Percentiles rank a stretch among this genome's conserved stretches.
Conservation (phyloP, 2,797 vertebrate species). For the Threskiornis aethiopicus region DNA sequence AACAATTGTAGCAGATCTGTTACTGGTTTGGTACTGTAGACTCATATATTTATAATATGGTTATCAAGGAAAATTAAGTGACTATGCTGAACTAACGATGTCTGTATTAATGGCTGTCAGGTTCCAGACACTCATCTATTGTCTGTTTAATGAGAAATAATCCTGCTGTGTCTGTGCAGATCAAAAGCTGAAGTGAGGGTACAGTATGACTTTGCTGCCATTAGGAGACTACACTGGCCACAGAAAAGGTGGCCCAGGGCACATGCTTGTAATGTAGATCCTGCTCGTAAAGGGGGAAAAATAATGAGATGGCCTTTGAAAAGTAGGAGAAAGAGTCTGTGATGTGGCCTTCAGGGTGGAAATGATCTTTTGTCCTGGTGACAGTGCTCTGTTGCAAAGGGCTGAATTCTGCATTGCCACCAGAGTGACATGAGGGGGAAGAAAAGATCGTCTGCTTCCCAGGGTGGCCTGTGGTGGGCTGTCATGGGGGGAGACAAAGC, state of each 20-base stretch:
- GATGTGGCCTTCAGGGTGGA: not conserved
- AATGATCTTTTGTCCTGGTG: not conserved
- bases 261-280: not conserved
- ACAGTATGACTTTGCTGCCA: not conserved
- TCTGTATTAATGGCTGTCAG: not conserved
- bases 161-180: not conserved
- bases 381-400: not conserved
- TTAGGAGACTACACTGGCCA: not conserved
- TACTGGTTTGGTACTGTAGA: not conserved
- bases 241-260: not conserved
- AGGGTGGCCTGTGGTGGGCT: not conserved
- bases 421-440: not conserved
- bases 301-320: not conserved
- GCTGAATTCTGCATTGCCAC: not conserved
- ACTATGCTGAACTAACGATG: not conserved
- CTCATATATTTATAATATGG: not conserved
- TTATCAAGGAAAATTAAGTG: slow-evolving; percentile 33
- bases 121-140: not conserved
- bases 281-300: not conserved
- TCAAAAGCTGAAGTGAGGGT: not conserved
- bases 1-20: not conserved
- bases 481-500: not conserved
- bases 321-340: not conserved
- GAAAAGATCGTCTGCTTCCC: not conserved
- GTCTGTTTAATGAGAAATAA: not conserved